Conservation (phyloP, 2,888 invertebrate genomes). For the Epirrita christyi region DNA sequence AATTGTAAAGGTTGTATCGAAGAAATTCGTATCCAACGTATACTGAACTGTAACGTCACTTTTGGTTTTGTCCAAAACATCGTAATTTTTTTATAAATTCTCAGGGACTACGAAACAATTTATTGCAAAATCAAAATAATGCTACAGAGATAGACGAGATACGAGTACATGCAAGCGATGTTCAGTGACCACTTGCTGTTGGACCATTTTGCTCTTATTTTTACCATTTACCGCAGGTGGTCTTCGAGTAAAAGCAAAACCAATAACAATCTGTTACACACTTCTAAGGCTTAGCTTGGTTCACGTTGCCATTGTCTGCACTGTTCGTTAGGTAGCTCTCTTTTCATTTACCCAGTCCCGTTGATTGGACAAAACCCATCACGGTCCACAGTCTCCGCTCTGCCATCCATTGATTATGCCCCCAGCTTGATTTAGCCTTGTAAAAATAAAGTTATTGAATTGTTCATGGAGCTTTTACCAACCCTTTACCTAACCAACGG, state of each 20-base stretch:
- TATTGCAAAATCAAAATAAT: not conserved
- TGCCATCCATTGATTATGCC: constrained; percentile 58
- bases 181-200: constrained; percentile 6
- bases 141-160: not conserved
- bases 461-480: constrained; percentile 44
- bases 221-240: constrained; percentile 50
- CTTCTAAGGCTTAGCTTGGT: constrained; percentile 53
- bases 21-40: too few relatives aligned
- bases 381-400: constrained; percentile 49
- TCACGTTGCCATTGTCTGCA: constrained; percentile 47
- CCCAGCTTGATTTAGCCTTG: constrained; percentile 46
- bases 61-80: too few relatives aligned
- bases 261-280: constrained; percentile 66
- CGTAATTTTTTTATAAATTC: too few relatives aligned
- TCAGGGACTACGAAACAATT: not conserved
- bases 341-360: constrained; percentile 61
- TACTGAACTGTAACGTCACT: too few relatives aligned
- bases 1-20: too few relatives aligned
- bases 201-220: constrained; percentile 47
- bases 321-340: constrained; percentile 60
- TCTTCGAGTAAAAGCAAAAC: constrained; percentile 51
- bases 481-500: constrained; percentile 43
- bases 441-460: constrained; percentile 52
- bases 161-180: not conserved
- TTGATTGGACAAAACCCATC: constrained; percentile 67